Evolutionary conservation across 2,113 vertebrate species (phyloP), one percentile per base, ranked within the genome.

Genomic region (Meleagris gallopavo): DNA sequence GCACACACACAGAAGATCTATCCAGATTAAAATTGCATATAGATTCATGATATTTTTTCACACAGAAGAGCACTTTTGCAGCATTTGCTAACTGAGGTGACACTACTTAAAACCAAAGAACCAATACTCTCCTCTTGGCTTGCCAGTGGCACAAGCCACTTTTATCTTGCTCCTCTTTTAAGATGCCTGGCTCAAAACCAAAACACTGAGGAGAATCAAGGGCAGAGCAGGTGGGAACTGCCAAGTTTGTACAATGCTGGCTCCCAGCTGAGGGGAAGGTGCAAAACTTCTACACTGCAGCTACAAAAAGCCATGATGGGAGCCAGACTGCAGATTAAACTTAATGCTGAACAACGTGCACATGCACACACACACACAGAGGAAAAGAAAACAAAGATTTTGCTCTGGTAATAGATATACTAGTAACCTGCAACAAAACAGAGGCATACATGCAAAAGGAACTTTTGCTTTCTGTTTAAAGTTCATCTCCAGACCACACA

Each of bases 161-260:
- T 64, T 22, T 34, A 3, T 77, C 52, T 40, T 65, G 46, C 25
- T 88, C 67, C 64, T 78, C 21, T 46, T 91, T 74, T 67, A 38
- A 94, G 54, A 55, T n/a, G 72, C 43, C 75, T 94, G 85, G 81
- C 91, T 89, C 61, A 41, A 67, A 89, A 85, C 6, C 55, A 94
- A 94, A 93, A 38, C 30, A 10, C 41, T 11, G 75, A 94, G 74
- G 74, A 94, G 82, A 89, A 90, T 41, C 29, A 61, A 94, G 70
- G 80, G 88, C 83, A 94, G 83, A 90, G 76, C 69, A 90, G 76
- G 94, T 4, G 57, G 52, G 57, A 93, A 40, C 69, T 83, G 94
- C 90, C 95, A 96, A 94, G 52, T 83, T 60, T 2, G 0, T 61
- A 95, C 88, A 93, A 94, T 86, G 88, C 80, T 94, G 90, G 92